Evolutionary conservation across 1,140 invertebrate species (phyloP).

Genomic region (Apis dorsata): DNA sequence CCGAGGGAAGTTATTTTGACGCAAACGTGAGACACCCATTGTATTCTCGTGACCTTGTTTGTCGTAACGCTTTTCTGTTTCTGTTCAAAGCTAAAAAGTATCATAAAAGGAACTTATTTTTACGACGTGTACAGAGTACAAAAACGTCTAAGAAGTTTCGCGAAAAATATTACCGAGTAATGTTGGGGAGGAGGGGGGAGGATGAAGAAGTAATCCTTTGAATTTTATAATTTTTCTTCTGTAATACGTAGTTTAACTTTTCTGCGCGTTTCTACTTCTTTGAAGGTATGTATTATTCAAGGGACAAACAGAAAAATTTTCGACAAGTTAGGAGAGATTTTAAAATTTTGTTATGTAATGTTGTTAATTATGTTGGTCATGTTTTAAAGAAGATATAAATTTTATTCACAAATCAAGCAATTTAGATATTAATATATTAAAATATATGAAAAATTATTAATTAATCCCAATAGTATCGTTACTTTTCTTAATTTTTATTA

Average conservation of each 20-base stretch:
- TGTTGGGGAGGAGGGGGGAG: neutral
- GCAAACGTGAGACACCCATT: slow-evolving; percentile 1
- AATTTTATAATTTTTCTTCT: neutral
- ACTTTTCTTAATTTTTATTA: neutral
- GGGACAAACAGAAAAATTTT: too few relatives aligned
- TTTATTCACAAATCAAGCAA: neutral
- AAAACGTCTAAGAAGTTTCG: neutral
- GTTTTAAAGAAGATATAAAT: too few relatives aligned
- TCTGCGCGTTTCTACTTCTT: too few relatives aligned
- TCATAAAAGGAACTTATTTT: slow-evolving; percentile 26
- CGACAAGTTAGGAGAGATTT: too few relatives aligned
- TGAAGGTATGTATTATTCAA: too few relatives aligned
- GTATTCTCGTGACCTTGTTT: slow-evolving; percentile 23
- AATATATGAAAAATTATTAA: neutral
- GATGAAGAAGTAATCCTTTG: neutral
- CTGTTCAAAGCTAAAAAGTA: neutral
- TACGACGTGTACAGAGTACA: neutral
- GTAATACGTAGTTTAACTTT: neutral
- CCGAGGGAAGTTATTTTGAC: neutral
- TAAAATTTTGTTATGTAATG: too few relatives aligned
- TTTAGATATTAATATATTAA: neutral
- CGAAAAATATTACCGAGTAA: neutral
- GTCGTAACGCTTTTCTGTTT: slow-evolving; percentile 4
- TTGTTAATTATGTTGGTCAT: too few relatives aligned
- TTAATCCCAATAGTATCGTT: neutral